A percentile compares a stretch with the other conserved stretches of the same genome.
phyloP scores from a whole-genome alignment of 1,140 invertebrate species.

The Drosophila mojavensis region DNA sequence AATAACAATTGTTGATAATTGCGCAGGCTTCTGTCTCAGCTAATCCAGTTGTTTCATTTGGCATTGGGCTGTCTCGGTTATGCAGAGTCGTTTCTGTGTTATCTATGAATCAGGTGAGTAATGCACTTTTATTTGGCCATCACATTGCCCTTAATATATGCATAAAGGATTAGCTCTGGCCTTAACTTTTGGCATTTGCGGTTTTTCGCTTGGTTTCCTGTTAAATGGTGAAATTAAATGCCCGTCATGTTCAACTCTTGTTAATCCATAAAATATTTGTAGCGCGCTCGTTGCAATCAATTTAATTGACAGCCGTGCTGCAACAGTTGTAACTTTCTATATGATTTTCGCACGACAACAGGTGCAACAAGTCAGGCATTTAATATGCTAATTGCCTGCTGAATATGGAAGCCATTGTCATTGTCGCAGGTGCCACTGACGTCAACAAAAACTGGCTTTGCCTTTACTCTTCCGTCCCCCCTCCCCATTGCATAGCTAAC shows the following conservation, averaged over 20 bases:
- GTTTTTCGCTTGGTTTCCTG: not conserved
- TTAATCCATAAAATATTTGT: not conserved
- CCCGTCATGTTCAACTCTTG: not conserved
- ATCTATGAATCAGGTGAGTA: no score
- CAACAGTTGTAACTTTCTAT: not conserved
- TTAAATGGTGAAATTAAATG: not conserved
- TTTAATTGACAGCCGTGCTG: slow-evolving; percentile 4
- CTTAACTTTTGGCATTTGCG: not conserved
- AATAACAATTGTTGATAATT: not conserved
- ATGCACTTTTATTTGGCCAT: no score
- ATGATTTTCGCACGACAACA: slow-evolving; percentile 9
- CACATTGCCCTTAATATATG: no score
- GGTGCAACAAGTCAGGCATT: slow-evolving; percentile 1
- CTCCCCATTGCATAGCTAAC: not conserved
- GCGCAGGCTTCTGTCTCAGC: no score
- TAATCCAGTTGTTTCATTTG: no score
- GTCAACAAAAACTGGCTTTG: not conserved
- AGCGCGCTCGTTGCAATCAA: slow-evolving; percentile 3
- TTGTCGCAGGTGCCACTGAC: not conserved
- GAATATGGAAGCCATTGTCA: not conserved
- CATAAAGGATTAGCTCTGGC: not conserved
- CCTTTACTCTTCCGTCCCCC: not conserved
- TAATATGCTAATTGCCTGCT: slow-evolving; percentile 1
- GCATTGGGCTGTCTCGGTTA: no score
- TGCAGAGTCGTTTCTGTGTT: no score